phyloP scores from a whole-genome alignment of 2,797 vertebrate species.

The Hippoglossus hippoglossus region DNA sequence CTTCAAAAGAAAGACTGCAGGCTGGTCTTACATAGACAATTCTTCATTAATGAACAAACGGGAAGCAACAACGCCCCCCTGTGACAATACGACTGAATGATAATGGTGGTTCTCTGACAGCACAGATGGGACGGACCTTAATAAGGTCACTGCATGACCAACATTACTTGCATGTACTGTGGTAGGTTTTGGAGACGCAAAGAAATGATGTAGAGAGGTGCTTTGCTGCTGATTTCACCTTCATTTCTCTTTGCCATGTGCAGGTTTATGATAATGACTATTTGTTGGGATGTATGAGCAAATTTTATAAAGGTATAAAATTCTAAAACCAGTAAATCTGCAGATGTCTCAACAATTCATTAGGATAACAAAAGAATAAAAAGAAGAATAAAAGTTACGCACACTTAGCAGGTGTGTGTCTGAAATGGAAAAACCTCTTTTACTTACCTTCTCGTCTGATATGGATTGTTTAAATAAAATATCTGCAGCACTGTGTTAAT shows the following conservation, averaged over 20 bases:
- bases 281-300: constrained; percentile 4
- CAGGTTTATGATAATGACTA: constrained; percentile 6
- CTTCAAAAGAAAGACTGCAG: too few species aligned
- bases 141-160: too few species aligned
- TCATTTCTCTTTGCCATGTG: not conserved
- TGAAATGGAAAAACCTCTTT: constrained; percentile 15
- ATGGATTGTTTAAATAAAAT: constrained; percentile 43
- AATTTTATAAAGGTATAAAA: not conserved
- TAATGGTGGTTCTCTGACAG: not conserved
- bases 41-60: not conserved
- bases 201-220: not conserved
- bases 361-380: not conserved
- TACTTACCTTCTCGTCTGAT: constrained; percentile 10
- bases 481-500: constrained; percentile 31
- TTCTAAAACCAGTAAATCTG: not conserved
- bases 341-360: not conserved
- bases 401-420: not conserved
- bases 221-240: constrained; percentile 11
- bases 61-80: constrained; percentile 7
- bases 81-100: constrained; percentile 3
- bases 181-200: too few species aligned
- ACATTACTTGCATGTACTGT: too few species aligned
- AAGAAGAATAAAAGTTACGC: not conserved
- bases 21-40: too few species aligned
- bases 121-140: not conserved